These are phyloP conservation scores for Rhabdornis inornatus DNA, from an alignment of 2,113 vertebrate species.

Conservation along the genomic window DNA sequence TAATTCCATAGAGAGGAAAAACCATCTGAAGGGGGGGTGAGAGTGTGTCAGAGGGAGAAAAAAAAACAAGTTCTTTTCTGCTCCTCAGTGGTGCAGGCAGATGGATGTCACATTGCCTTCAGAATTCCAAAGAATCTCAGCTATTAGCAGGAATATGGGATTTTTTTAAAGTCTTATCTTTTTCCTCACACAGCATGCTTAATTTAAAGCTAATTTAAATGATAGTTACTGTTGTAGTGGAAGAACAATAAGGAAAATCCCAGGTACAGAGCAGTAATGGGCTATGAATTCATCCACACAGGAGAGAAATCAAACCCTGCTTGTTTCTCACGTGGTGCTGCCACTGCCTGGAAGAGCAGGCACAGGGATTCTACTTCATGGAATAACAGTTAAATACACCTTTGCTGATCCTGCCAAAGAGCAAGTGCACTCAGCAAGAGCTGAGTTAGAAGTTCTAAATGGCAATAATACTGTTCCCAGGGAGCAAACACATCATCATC, in stretches of 20 bases:
- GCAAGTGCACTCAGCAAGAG: background rate
- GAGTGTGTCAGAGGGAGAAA: background rate
- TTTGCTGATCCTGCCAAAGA: background rate
- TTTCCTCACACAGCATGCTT: background rate
- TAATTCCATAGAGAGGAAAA: background rate
- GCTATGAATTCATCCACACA: background rate
- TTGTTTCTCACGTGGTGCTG: background rate
- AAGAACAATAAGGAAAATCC: background rate
- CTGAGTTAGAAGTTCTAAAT: background rate
- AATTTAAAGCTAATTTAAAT: background rate
- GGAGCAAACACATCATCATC: background rate
- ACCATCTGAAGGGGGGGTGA: background rate
- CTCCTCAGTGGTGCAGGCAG: background rate
- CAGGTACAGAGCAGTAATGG: background rate
- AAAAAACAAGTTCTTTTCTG: background rate
- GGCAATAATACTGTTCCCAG: background rate
- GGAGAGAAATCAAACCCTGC: background rate
- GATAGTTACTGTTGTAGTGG: background rate
- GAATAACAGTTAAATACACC: background rate
- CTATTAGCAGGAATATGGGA: background rate
- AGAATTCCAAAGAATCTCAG: background rate
- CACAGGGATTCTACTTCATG: background rate
- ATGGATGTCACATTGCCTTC: background rate
- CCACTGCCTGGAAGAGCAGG: background rate
- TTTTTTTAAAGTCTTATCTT: background rate